Evolutionary conservation across 2,113 vertebrate species (phyloP), one percentile per base, ranked within the genome.

Genomic region (Poeciliopsis retropinna): DNA sequence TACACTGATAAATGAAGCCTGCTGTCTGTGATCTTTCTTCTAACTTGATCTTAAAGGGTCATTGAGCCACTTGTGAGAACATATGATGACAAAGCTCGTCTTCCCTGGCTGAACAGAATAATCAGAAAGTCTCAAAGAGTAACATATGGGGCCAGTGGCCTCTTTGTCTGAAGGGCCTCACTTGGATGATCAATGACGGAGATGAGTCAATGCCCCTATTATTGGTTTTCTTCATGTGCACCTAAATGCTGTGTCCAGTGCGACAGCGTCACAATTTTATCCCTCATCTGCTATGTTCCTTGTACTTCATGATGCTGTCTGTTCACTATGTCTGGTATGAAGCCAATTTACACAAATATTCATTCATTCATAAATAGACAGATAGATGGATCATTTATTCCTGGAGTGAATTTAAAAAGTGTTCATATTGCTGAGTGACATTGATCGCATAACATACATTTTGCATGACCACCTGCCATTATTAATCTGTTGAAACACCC

Each of bases 141-240:
- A 32, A 41, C 13, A n/a, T 57, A 25, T 57, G 15, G 71, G 80
- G 64, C 70, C 80, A 80, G 44, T 64, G 71, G 64, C 31, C 70
- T 76, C 77, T 89, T 89, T 88, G 86, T 91, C 76, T 81, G 57
- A 54, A 68, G 68, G 78, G 71, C 80, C 71, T 87, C 68, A 82
- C 78, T 76, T 83, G 78, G 88, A 82, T 87, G 90, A 90, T 92
- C 88, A 88, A 85, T 88, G 78, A 89, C 76, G 75, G 39, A 74
- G 85, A 85, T 80, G 79, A 87, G 85, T 80, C 76, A 85, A 64
- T 64, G 72, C 28, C 14, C 66, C 69, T 62, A 75, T 90, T 79
- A 82, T 79, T 80, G 64, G 37, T 72, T 81, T 75, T 74, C 61
- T 66, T 76, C 62, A 76, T 80, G 65, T 67, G 64, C 63, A 76